Evolutionary conservation across 1,140 invertebrate genomes (phyloP), one percentile per base, ranked within the genome.

Genomic region (Aphaenogaster floridana): DNA sequence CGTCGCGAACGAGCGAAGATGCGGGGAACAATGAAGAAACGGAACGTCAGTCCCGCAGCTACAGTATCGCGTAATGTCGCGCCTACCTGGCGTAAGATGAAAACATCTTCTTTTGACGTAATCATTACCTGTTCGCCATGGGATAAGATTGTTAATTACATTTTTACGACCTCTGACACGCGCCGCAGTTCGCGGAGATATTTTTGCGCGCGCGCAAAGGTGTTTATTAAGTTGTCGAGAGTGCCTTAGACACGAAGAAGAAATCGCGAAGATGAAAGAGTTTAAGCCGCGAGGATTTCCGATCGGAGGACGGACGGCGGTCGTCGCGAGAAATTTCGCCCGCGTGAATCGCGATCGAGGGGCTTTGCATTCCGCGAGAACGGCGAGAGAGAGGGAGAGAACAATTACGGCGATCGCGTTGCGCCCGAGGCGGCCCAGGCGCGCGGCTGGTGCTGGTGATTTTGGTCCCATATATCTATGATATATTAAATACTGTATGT

Each of bases 401-500:
- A 39, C n/a, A 69, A 71, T 45, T 28, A 34, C 69, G 64, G 57
- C 84, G 87, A 52, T 90, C 90, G 89, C 78, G 86, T 71, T 59
- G 86, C 13, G 68, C 87, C 89, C 90, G 90, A 86, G 88, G 90
- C 80, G n/a, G 21, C 45, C 48, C 68, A 66, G 52, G 78, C 59
- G 85, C 71, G 95, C 96, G 96, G 96, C 96, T 97, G 97, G 97
- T 93, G 94, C 93, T 92, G 94, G 95, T 95, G 93, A 97, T 97
- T 97, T 98, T 97, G 97, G 97, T 97, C 97, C 97, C 97, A 98
- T 98, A 98, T 98, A 98, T 98, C 98, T 98, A 98, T 98, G 98
- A 98, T 98, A 98, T 98, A 98, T 98, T 97, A 97, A 96, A 96
- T 96, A 95, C 96, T 96, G 97, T 98, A 98, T 97, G 98, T 98